Conservation (phyloP, 2,888 invertebrate genomes). For the Polydrusus pterygomalis region DNA sequence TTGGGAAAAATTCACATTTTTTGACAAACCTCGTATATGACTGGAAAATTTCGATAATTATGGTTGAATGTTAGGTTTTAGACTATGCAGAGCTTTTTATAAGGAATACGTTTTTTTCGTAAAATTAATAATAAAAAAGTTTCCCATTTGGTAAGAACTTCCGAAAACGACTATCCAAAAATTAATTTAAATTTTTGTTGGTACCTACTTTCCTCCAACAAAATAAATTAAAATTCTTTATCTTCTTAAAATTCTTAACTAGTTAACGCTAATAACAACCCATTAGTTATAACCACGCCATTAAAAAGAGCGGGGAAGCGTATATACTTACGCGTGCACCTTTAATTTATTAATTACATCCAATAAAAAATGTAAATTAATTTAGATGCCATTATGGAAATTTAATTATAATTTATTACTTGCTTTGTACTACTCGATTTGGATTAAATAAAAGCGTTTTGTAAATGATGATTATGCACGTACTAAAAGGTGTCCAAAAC, state of each 20-base stretch:
- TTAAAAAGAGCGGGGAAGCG: conserved; percentile 46
- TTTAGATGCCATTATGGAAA: conserved; percentile 17
- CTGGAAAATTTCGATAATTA: too few relatives aligned
- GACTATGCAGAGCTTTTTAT: too few relatives aligned
- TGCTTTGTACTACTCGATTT: neutral
- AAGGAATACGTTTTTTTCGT: too few relatives aligned
- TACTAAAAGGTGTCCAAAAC: neutral
- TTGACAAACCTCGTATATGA: too few relatives aligned
- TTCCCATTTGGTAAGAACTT: too few relatives aligned
- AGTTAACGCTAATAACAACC: conserved; percentile 24
- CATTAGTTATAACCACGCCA: neutral
- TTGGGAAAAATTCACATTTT: too few relatives aligned
- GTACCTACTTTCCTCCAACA: neutral
- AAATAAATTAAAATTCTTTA: conserved; percentile 12
- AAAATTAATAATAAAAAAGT: too few relatives aligned
- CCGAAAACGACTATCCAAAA: neutral
- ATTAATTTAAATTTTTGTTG: neutral
- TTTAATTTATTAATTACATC: conserved; percentile 51
- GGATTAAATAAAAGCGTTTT: neutral
- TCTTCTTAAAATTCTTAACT: neutral
- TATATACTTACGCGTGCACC: conserved; percentile 3
- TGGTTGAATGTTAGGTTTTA: too few relatives aligned
- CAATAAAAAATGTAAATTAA: conserved; percentile 48
- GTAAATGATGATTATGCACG: neutral
- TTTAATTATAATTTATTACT: conserved; percentile 14